Evolutionary conservation across 1,140 invertebrate genomes (phyloP).

Genomic region (Zaprionus inermis): DNA sequence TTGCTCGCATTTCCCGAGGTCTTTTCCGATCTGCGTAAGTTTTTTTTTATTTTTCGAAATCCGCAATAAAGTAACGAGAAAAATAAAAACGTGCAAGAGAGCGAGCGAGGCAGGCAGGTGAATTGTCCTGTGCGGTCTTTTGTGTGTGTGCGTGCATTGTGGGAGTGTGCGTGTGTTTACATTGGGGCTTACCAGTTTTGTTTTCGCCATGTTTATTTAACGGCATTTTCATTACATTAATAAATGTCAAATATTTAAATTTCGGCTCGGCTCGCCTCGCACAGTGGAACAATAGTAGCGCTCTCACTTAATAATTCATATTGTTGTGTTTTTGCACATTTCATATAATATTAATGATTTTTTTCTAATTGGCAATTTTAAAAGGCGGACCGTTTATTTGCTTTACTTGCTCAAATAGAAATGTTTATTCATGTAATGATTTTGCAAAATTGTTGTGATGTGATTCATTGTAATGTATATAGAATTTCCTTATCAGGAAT

Average conservation of each 20-base stretch:
- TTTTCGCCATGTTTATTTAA: conserved; percentile 75
- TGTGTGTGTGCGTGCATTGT: conserved; percentile 18
- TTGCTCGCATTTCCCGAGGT: conserved; percentile 35
- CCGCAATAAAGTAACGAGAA: conserved; percentile 20
- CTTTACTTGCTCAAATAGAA: background rate
- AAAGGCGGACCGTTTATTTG: background rate
- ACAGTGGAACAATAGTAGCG: conserved; percentile 30
- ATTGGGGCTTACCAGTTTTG: conserved; percentile 63
- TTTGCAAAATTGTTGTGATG: background rate
- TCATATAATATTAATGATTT: background rate
- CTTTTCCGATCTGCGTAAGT: conserved; percentile 36
- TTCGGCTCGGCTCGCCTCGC: conserved; percentile 60
- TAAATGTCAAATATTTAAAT: conserved; percentile 81
- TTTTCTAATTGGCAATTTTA: background rate
- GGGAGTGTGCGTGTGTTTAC: conserved; percentile 24
- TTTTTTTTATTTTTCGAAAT: conserved; percentile 34
- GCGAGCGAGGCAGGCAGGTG: conserved; percentile 16
- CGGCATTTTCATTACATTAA: conserved; percentile 78
- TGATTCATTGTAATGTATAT: background rate
- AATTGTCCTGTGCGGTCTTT: conserved; percentile 37
- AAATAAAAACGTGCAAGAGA: conserved; percentile 6
- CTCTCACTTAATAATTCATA: background rate
- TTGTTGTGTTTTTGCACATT: background rate
- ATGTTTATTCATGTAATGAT: background rate
- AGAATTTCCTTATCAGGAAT: background rate